Evolutionary conservation across 2,797 vertebrate genomes (phyloP), one percentile per base, ranked within the genome.

Genomic region (Chanos chanos): DNA sequence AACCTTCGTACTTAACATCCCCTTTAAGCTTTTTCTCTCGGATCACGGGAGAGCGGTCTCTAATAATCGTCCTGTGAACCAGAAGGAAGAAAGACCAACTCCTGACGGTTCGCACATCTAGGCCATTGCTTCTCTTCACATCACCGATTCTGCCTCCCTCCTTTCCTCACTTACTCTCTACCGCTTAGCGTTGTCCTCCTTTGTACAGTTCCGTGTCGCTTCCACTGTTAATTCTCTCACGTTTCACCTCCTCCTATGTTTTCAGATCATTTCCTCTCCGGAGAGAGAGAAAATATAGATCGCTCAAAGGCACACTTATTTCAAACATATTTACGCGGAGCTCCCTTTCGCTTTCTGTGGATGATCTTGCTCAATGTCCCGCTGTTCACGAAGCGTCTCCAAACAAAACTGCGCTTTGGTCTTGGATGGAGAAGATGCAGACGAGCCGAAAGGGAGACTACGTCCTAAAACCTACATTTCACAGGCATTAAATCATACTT

Each of bases 281-380:
- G 40, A 52, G 44, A 66, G 61, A 72, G 65, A 70, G 68, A 66
- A 56, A 50, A 59, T 28, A 16, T 60, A 67, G 56, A 45, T 61
- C 30, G 69, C 67, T 73, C 72, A 62, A 60, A 51, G 54, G 33
- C 30, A 67, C 1, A 58, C 75, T 78, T 76, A 79, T 66, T 70
- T 64, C 50, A 76, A 78, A 72, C 73, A 80, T 82, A 81, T 83
- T 81, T 77, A 77, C 53, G 67, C 25, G 40, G 69, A 77, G 56
- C 75, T 76, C 75, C 81, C 71, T 71, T 77, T 76, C 39, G 50
- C 61, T 70, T 54, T 70, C 69, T 61, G 62, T 63, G 67, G 72
- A 78, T 66, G 61, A 67, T 70, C 68, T 55, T 54, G 66, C 16
- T 44, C 70, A 47, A 24, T 40, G 54, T 53, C 28, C 53, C 48